Evolutionary conservation across 1,140 invertebrate species (phyloP), one percentile per base, ranked within the genome.

Genomic region (Ctenoplectra terminalis): DNA sequence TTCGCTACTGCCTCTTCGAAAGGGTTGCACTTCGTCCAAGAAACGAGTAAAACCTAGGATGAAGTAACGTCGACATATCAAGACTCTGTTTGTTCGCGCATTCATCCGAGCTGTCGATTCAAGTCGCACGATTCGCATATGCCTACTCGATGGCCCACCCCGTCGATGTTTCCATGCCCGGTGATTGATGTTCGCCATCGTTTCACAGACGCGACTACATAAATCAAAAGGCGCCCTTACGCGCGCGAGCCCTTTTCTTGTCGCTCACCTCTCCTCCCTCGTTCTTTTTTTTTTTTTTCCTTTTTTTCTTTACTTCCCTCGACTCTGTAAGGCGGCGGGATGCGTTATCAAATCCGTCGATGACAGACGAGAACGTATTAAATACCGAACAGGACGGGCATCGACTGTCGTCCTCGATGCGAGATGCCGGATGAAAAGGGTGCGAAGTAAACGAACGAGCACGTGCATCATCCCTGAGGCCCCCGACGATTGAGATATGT

Each of bases 111-210:
- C 58, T 74, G 71, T 86, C 78, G 29, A 80, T 86, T 83, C 58
- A 54, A 69, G 23, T 56, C 52, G 37, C 71, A 15, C 48, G 63
- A 78, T 74, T 86, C 80, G 69, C 67, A 79, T 58, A 46, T 56
- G 80, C n/a, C 48, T 54, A 52, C 60, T 31, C 80, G 56, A 82
- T 72, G 56, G 56, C 26, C 31, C 43, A 69, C 31, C 54, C 72
- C 73, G 31, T 46, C 85, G 64, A 75, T 61, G 76, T 20, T 58
- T 86, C 54, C n/a, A n/a, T n/a, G n/a, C n/a, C n/a, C 50, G 79
- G 76, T 91, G 90, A 92, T 92, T 89, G 90, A 92, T 91, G 90
- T 74, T 87, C 75, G 58, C 64, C 87, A 88, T 92, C 87, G 88
- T 85, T 83, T 83, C 82, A 50, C 79, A 84, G 87, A 84, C 80